Evolutionary conservation across 2,888 invertebrate genomes (phyloP).

Genomic region (Xestia xanthographa): DNA sequence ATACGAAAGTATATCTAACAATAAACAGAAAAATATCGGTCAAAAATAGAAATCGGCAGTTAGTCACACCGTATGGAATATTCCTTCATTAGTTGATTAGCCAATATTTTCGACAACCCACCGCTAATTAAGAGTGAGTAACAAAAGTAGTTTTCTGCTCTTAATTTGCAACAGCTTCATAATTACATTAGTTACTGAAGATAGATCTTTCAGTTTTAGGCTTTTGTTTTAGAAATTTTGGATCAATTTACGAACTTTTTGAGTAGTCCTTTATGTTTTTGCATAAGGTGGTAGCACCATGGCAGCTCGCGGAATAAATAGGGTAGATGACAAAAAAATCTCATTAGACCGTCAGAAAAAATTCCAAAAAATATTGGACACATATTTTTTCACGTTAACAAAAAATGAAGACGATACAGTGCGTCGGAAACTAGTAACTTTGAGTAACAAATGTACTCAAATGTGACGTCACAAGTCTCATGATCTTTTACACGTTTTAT

Average conservation of each 20-base stretch:
- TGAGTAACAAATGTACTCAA: too few species aligned
- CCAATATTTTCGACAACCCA: constrained; percentile 22
- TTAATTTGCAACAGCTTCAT: constrained; percentile 10
- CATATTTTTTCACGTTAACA: too few species aligned
- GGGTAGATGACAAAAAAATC: too few species aligned
- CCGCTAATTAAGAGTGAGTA: constrained; percentile 44
- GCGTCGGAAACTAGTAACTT: too few species aligned
- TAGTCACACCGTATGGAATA: constrained; percentile 1
- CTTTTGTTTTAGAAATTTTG: not conserved
- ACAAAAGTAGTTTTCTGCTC: constrained; percentile 15
- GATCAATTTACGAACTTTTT: not conserved
- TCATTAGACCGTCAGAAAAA: too few species aligned
- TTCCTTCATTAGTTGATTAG: constrained; percentile 31
- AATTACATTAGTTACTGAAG: not conserved
- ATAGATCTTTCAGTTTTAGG: not conserved
- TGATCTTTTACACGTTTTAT: too few species aligned
- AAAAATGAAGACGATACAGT: too few species aligned
- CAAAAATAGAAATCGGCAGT: constrained; percentile 16
- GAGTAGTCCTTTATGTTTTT: not conserved
- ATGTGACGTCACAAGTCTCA: too few species aligned
- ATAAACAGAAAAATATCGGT: not conserved
- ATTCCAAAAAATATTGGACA: too few species aligned
- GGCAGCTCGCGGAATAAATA: not conserved
- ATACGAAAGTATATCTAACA: not conserved
- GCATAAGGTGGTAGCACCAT: not conserved